A percentile compares a stretch with the other conserved stretches of the same genome.
Evolutionary conservation across 2,113 vertebrate genomes (phyloP).

Genomic region (Dasyprocta punctata): DNA sequence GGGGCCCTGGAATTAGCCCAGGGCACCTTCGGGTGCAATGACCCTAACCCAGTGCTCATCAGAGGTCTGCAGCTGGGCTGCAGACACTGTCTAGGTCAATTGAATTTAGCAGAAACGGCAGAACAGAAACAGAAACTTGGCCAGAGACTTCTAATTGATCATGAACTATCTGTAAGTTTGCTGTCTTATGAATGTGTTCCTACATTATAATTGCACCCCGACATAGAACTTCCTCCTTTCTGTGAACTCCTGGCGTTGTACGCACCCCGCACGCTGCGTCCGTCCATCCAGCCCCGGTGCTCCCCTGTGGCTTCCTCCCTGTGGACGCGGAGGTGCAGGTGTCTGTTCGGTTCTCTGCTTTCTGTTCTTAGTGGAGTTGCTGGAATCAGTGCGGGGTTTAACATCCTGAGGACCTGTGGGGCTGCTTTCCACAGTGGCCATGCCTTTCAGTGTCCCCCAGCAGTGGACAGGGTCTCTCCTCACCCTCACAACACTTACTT

Average conservation of each 20-base stretch:
- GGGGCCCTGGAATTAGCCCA: too few species aligned
- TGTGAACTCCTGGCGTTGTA: accelerated
- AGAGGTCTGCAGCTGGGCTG: too few species aligned
- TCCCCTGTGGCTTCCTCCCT: not conserved
- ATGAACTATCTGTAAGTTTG: too few species aligned
- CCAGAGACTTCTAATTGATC: too few species aligned
- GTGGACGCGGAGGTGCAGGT: accelerated
- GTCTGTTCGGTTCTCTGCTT: not conserved
- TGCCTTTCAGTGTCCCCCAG: not conserved
- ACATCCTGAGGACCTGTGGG: accelerated
- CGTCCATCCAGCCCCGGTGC: not conserved
- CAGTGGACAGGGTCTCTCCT: not conserved
- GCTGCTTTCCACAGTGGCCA: not conserved
- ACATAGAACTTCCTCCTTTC: not conserved
- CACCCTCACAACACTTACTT: not conserved
- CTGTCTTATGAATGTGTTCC: too few species aligned
- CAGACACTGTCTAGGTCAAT: too few species aligned
- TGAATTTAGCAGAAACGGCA: too few species aligned
- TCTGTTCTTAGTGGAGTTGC: not conserved
- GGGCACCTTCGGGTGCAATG: too few species aligned
- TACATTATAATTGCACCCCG: too few species aligned
- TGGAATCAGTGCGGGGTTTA: not conserved
- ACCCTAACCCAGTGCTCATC: too few species aligned
- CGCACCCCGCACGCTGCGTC: accelerated
- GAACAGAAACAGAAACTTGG: too few species aligned